Evolutionary conservation across 2,797 vertebrate genomes (phyloP), one percentile per base, ranked within the genome.

Genomic region (Garrulus glandarius): DNA sequence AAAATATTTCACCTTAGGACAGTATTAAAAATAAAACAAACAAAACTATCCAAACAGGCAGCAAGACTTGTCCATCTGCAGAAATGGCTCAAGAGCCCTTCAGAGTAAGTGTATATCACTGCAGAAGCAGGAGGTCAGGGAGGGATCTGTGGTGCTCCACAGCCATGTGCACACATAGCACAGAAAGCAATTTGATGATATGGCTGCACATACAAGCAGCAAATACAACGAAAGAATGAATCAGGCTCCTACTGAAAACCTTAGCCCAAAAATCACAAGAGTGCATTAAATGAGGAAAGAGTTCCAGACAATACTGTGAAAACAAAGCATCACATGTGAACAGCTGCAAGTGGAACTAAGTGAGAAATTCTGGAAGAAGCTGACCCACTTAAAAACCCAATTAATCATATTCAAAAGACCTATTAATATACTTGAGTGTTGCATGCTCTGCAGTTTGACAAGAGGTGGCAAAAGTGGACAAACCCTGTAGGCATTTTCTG

Each of bases 1-100:
- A 91, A 81, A 87, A 72, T 52, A 91, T 92, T 96, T 87, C 82
- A 88, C 84, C 82, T 85, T 84, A 93, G 92, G 93, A 94, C 8
- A 83, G 83, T 53, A 96, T 94, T 89, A 89, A 94, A 96, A 95
- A 95, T 83, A 88, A 95, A 84, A 5, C 68, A 84, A 95, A 89
- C 69, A 75, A n/a, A 79, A 84, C 32, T 37, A 65, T 43, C 43
- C 30, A 52, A 92, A 67, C 8, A 79, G 67, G 56, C 92, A 75
- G 69, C 68, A 72, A 71, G 87, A 39, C 74, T 23, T 32, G 55
- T 60, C 49, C 46, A 29, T 75, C 36, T 61, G 89, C 74, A 91
- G 68, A 84, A 68, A 2, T 26, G 57, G 39, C 63, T 70, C 36
- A 34, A 20, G 65, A 85, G 79, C 20, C n/a, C 85, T 86, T 86